These are phyloP conservation scores for Silurus asotus DNA, from an alignment of 2,113 vertebrate species.

Conservation along the genomic window DNA sequence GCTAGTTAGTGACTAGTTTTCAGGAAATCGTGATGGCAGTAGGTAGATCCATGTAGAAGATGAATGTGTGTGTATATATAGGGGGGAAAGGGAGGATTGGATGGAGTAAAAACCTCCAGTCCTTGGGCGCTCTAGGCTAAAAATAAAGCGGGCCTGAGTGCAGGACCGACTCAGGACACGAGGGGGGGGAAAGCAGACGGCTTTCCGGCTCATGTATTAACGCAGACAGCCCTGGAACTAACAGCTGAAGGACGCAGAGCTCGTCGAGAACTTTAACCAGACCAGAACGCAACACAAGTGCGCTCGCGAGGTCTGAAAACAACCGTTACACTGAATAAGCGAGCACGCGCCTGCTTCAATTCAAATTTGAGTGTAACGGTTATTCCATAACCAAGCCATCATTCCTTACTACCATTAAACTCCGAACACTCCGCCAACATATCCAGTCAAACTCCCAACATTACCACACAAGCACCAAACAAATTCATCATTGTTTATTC, in stretches of 20 bases:
- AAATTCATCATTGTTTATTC: not conserved
- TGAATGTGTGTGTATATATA: no score
- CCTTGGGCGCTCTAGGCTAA: slow-evolving; percentile 32
- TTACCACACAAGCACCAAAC: not conserved
- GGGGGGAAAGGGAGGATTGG: not conserved
- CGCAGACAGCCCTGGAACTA: not conserved
- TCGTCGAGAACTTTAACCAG: slow-evolving; percentile 13
- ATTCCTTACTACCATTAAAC: not conserved
- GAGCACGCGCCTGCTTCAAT: not conserved
- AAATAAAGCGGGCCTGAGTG: slow-evolving; percentile 40
- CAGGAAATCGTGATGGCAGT: no score
- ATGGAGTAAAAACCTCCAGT: not conserved
- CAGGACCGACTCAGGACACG: slow-evolving; percentile 35
- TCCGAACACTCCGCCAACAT: not conserved
- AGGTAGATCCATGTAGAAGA: not conserved
- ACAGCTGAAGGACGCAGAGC: not conserved
- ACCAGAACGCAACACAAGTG: not conserved
- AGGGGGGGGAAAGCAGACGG: not conserved
- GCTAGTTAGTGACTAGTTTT: not conserved
- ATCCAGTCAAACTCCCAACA: not conserved
- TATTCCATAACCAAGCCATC: not conserved
- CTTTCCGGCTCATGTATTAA: not conserved
- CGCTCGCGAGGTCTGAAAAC: not conserved
- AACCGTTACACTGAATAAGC: slow-evolving; percentile 28
- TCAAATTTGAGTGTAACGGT: not conserved